Evolutionary conservation across 1,140 invertebrate species (phyloP).

Genomic region (Rhizoglyphus robini): DNA sequence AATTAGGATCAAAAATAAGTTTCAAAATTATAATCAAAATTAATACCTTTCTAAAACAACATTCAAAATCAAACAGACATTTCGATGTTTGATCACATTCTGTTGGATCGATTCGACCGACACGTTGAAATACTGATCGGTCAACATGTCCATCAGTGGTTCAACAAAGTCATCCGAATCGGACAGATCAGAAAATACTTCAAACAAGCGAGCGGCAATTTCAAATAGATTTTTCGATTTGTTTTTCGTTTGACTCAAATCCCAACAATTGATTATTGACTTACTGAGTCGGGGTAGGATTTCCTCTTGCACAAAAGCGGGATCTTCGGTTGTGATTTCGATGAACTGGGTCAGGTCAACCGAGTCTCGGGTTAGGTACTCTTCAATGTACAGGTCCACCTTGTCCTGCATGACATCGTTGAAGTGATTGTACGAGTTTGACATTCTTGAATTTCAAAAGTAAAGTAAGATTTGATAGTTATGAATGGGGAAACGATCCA

Average conservation of each 20-base stretch:
- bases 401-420: background rate
- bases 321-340: background rate
- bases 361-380: background rate
- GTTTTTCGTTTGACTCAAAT: background rate
- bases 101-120: no score
- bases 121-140: background rate
- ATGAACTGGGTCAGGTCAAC: background rate
- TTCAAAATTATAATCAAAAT: no score
- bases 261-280: background rate
- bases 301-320: background rate
- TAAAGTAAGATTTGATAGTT: no score
- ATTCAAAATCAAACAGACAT: background rate
- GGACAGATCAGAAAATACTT: background rate
- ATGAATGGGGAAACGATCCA: no score
- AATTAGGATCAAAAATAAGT: no score
- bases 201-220: background rate
- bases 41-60: background rate
- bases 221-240: background rate
- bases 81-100: background rate
- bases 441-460: no score
- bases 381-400: background rate
- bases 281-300: background rate
- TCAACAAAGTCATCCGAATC: background rate
- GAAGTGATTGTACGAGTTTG: background rate
- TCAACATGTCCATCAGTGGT: background rate